These are phyloP conservation scores for Psephotus haematonotus DNA, from an alignment of 2,113 vertebrate genomes.

Conservation along the genomic window DNA sequence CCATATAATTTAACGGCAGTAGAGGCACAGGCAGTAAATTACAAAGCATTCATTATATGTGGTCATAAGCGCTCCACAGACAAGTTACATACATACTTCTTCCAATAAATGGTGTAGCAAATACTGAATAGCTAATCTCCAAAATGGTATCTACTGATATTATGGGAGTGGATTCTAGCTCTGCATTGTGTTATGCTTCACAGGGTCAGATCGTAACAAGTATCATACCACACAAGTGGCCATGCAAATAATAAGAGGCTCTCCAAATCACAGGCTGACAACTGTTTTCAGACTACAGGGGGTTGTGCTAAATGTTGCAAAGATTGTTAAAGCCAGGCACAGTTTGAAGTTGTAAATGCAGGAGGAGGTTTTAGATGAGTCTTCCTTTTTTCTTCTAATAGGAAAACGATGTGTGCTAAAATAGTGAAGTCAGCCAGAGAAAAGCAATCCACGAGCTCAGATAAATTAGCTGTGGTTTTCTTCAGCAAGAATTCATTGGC, in stretches of 20 bases:
- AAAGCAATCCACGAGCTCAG: neutral
- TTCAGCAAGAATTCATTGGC: neutral
- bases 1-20: slow-evolving; percentile 17
- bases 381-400: neutral
- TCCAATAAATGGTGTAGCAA: slow-evolving; percentile 1
- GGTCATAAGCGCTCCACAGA: slow-evolving; percentile 3
- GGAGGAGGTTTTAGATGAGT: neutral
- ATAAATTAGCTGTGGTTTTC: neutral
- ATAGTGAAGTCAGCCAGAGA: neutral
- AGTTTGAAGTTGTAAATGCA: neutral
- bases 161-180: neutral
- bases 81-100: slow-evolving; percentile 29
- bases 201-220: slow-evolving; percentile 11
- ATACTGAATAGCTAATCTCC: slow-evolving; percentile 20
- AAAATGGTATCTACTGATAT: neutral
- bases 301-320: neutral
- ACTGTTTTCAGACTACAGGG: neutral
- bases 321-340: neutral
- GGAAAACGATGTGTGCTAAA: neutral
- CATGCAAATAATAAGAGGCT: neutral
- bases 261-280: neutral
- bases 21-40: slow-evolving; percentile 16
- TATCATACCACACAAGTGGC: neutral
- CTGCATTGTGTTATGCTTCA: neutral
- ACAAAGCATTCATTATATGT: neutral